A percentile compares a stretch with the other conserved stretches of the same genome.
Conservation (phyloP, 2,797 vertebrate species). For the Apodemus agrarius region DNA sequence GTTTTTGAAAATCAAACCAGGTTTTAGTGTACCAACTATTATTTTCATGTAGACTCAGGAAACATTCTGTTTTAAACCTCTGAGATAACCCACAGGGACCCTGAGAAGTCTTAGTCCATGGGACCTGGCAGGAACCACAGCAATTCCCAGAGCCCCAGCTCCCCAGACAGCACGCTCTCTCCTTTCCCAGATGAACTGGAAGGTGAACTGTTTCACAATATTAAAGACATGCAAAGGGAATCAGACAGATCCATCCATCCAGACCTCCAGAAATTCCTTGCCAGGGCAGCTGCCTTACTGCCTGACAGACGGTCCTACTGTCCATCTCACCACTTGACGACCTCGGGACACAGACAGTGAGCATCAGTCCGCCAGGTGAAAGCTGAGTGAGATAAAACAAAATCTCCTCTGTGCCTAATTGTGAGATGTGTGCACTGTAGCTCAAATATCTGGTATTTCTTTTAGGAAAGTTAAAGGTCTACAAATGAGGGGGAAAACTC, state of each 20-base stretch:
- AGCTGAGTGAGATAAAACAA: neutral
- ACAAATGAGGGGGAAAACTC: too few species aligned
- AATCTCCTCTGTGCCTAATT: neutral
- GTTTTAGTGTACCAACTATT: neutral
- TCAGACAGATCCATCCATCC: neutral
- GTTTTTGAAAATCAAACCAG: neutral
- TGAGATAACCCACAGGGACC: neutral
- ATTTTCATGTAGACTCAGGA: neutral
- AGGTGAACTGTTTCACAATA: too few species aligned
- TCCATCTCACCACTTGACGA: neutral
- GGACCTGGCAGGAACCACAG: neutral
- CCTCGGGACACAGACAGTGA: neutral
- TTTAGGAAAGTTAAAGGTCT: too few species aligned
- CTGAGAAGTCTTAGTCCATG: neutral
- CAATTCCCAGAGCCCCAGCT: neutral
- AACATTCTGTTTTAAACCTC: too few species aligned
- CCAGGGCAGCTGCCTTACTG: too few species aligned
- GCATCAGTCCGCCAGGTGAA: neutral
- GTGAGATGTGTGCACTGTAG: too few species aligned
- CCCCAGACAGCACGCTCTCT: neutral
- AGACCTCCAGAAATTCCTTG: neutral
- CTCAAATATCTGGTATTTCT: neutral
- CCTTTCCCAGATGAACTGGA: too few species aligned
- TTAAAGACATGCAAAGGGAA: neutral
- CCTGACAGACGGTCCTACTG: neutral